Evolutionary conservation across 2,797 vertebrate genomes (phyloP), one percentile per base, ranked within the genome.

Genomic region (Peromyscus aztecus): DNA sequence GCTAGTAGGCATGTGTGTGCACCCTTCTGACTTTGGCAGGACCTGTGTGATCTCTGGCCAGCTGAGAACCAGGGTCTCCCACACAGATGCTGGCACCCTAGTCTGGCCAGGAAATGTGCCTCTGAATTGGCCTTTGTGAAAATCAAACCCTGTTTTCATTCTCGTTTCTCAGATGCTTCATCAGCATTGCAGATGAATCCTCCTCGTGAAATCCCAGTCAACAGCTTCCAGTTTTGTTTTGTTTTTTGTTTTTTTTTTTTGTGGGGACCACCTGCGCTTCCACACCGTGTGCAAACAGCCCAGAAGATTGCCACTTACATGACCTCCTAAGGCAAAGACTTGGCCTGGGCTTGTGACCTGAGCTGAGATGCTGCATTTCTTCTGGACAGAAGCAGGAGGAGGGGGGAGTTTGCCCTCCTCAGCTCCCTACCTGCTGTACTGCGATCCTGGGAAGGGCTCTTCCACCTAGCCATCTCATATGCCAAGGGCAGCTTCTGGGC

Each of bases 121-220:
- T 97, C 95, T 97, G 96, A 97, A 97, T 97, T 11, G 77, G 96
- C 94, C 90, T 97, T 93, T 97, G 95, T 97, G 95, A 89, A 82
- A 92, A 94, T 94, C 85, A 92, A 89, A 76, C 55, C 63, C 92
- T 75, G 92, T 86, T 95, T 94, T 95, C 80, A 96, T 77, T 93
- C 34, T 93, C 34, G 77, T 82, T 75, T 40, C 92, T 84, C 49
- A 89, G 94, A 96, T 49, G 92, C 73, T 96, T 94, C 96, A 97
- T 96, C 92, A 97, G 96, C 96, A 97, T 90, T 97, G 96, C 97
- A 92, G 95, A 97, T 94, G 90, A 90, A 55, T 57, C 90, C 80
- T 93, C 19, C 80, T 93, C 19, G 0, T 78, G 90, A 92, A 93
- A 34, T 75, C 87, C 59, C n/a, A 34, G 52, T 85, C 96, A 92